phyloP scores from a whole-genome alignment of 2,113 vertebrate genomes.

The Cottus gobio region DNA sequence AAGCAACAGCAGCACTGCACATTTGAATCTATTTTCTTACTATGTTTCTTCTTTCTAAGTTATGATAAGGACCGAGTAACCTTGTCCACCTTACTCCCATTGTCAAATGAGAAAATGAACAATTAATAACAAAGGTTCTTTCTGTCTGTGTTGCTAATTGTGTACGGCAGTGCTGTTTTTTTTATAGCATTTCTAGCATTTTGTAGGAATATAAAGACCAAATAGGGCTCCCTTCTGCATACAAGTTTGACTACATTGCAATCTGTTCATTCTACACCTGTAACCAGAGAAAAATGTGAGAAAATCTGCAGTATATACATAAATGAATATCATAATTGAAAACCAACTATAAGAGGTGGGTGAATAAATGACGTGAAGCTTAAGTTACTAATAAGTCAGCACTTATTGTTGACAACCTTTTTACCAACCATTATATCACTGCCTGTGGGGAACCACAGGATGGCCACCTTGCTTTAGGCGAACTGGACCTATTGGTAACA shows the following conservation, averaged over 20 bases:
- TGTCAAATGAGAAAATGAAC: conserved; percentile 37
- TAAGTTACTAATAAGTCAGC: background rate
- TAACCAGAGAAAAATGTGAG: background rate
- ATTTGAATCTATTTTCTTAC: conserved; percentile 60
- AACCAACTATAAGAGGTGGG: background rate
- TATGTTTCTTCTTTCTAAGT: conserved; percentile 44
- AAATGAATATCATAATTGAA: background rate
- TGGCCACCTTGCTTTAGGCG: conserved; percentile 42
- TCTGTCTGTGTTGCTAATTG: background rate
- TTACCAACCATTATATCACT: background rate
- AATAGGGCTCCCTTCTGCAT: background rate
- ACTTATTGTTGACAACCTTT: background rate
- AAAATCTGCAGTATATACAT: conserved; percentile 1
- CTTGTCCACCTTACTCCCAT: conserved; percentile 24
- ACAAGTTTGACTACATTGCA: background rate
- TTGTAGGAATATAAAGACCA: conserved; percentile 15
- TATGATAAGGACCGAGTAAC: conserved; percentile 44
- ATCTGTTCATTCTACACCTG: background rate
- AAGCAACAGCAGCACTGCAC: conserved; percentile 70
- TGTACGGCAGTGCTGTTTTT: background rate
- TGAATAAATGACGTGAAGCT: background rate
- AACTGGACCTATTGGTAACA: conserved; percentile 60
- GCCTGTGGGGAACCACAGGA: conserved; percentile 30
- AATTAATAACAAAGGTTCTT: conserved; percentile 33
- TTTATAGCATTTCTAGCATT: too few species aligned